Evolutionary conservation across 2,797 vertebrate species (phyloP), one percentile per base, ranked within the genome.

Genomic region (Poecilia picta): DNA sequence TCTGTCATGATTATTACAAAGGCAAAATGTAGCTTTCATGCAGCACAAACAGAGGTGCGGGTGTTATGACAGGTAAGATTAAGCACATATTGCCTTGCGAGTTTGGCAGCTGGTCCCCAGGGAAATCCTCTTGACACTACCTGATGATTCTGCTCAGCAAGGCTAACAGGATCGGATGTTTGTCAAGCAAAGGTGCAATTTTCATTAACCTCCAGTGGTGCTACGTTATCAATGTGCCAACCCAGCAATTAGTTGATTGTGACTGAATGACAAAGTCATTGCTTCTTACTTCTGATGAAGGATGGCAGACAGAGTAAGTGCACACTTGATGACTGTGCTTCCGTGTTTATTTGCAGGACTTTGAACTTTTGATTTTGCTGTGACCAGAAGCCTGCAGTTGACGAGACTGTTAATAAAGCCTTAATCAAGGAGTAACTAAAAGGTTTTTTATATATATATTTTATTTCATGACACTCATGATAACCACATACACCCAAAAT

Each of bases 201-300:
- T 96, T 95, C 96, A 97, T 98, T 97, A 97, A 95, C 97, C 96
- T 96, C 96, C 95, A 94, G 95, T 91, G 81, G 91, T 79, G 96
- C 86, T 68, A 71, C 93, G 95, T 96, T 96, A 96, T 95, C 91
- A 96, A 94, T 94, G 93, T 92, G 94, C 95, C 96, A 95, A 91
- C 94, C 93, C 90, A 87, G 92, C 91, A 93, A 95, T 95, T 94
- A 95, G 95, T 96, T 96, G 96, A 96, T 95, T 94, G 93, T 97
- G 95, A 96, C 95, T 96, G 96, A 97, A 88, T 93, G 90, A 94
- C 89, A 89, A 87, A 92, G 88, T 82, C 74, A 31, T 78, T 70
- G 77, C 49, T 78, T 71, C 80, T 77, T 46, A 2, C 78, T 74
- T 76, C 87, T 47, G 74, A 80, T 84, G 76, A 74, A 78, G 77